A percentile compares a stretch with the other conserved stretches of the same genome.
These are phyloP conservation scores for Blomia tropicalis DNA, from an alignment of 2,888 invertebrate species.

Conservation along the genomic window DNA sequence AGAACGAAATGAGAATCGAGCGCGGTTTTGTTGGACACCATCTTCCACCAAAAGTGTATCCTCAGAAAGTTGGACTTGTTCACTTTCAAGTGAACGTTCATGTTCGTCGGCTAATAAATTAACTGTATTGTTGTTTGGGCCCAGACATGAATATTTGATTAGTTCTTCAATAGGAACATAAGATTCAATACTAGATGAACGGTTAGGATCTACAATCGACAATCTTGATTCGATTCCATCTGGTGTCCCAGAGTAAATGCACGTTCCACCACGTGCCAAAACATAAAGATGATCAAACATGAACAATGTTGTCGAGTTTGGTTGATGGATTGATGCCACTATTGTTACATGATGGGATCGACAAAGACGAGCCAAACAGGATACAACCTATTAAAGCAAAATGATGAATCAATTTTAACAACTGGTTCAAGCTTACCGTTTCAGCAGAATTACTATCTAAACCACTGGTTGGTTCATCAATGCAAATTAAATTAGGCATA, in stretches of 20 bases:
- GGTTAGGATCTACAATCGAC: neutral
- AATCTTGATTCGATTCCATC: neutral
- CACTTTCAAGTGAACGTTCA: neutral
- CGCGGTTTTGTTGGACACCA: neutral
- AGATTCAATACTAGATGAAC: neutral
- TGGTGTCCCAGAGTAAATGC: conserved; percentile 24
- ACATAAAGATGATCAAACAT: conserved; percentile 26
- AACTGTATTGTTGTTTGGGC: no score
- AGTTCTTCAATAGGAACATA: conserved; percentile 11
- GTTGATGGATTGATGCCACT: conserved; percentile 24
- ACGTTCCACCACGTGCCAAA: conserved; percentile 24
- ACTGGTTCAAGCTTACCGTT: neutral
- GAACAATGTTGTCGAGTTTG: conserved; percentile 16
- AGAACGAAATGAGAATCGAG: neutral
- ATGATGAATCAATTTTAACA: neutral
- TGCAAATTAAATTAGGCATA: conserved; percentile 16
- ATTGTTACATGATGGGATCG: conserved; percentile 8
- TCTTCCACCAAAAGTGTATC: neutral
- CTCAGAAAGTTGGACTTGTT: neutral
- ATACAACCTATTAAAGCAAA: neutral
- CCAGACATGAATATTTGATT: conserved; percentile 16
- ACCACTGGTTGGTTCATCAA: conserved; percentile 18
- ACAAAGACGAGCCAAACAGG: neutral
- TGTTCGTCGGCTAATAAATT: no score
- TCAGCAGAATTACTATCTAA: conserved; percentile 13